phyloP scores from a whole-genome alignment of 1,140 invertebrate genomes.

The Zaprionus ornatus region DNA sequence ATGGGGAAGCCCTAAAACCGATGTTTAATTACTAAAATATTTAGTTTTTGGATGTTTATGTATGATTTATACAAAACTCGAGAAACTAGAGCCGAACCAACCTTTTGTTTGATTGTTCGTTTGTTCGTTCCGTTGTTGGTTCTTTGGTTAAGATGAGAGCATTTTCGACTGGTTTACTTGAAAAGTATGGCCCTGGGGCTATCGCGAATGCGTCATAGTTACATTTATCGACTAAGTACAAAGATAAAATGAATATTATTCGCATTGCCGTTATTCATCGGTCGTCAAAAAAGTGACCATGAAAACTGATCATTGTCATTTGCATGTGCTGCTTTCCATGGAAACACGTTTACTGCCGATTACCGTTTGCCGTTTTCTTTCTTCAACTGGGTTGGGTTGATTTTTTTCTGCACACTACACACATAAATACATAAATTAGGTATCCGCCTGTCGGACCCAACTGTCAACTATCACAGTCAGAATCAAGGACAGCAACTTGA shows the following conservation, averaged over 20 bases:
- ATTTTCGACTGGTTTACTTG: neutral
- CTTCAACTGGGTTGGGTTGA: neutral
- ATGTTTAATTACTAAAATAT: slow-evolving; percentile 5
- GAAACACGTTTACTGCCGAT: slow-evolving; percentile 33
- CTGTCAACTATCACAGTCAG: slow-evolving; percentile 18
- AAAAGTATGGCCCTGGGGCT: neutral
- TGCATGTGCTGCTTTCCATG: slow-evolving; percentile 26
- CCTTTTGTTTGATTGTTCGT: neutral
- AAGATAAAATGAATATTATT: neutral
- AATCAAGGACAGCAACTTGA: slow-evolving; percentile 27
- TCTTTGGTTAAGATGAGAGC: neutral
- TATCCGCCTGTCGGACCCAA: slow-evolving; percentile 3
- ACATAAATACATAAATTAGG: slow-evolving; percentile 12
- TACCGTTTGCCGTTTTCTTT: slow-evolving; percentile 3
- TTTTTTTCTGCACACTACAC: slow-evolving; percentile 8
- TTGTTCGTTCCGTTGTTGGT: neutral
- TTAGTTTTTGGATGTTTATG: neutral
- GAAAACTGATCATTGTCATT: slow-evolving; percentile 18
- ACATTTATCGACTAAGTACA: neutral
- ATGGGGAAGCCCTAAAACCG: slow-evolving; percentile 29
- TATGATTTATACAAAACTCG: neutral
- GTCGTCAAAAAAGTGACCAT: slow-evolving; percentile 10
- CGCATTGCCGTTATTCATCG: neutral
- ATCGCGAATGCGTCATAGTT: neutral
- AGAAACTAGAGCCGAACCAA: slow-evolving; percentile 1